Base-by-base conservation (phyloP, 2,113 vertebrate genomes). In the Toxotes jaculatrix region DNA sequence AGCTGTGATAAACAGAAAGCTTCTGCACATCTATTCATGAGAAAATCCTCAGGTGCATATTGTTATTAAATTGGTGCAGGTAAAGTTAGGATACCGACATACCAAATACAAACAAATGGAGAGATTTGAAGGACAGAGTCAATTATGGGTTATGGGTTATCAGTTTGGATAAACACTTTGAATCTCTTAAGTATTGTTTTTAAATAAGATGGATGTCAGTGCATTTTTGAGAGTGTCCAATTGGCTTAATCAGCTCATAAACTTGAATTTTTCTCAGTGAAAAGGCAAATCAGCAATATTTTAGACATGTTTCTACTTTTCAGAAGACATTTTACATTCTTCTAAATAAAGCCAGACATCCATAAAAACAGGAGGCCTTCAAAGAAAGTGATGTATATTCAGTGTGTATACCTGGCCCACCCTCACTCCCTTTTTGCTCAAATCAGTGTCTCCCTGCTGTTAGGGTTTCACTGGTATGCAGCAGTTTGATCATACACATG, bases 401-500 rank as follows among this genome's bases (percentile, higher is more conserved):
- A 55, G 34, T 3, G 2, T 21, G 31, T 8, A 16, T 11, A 51
- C 59, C 21, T 62, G 56, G 69, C 23, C 73, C 51, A 65, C 12
- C 36, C 32, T 49, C 12, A 40, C 9, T 72, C 31, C 31, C 21
- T 31, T 27, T 6, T 21, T 5, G 1, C 45, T 14, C 27, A 75
- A 59, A 84, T 59, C 60, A 49, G 17, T 21, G 19, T 66, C 56
- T 61, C 68, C 14, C 55, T 72, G 47, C n/a, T 38, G 67, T 66
- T 71, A 16, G 27, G 56, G 45, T 67, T 79, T 76, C 47, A 61
- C 0, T 1, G 21, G 2, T 49, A 36, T 55, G 79, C 59, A 79
- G 66, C 64, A 14, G 82, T 81, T 74, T 82, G 78, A 86, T 84
- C 68, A 23, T 13, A 51, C 51, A 53, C 70, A 83, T 79, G 88